Evolutionary conservation across 2,888 invertebrate species (phyloP), one percentile per base, ranked within the genome.

Genomic region (Lochmaea capreae): DNA sequence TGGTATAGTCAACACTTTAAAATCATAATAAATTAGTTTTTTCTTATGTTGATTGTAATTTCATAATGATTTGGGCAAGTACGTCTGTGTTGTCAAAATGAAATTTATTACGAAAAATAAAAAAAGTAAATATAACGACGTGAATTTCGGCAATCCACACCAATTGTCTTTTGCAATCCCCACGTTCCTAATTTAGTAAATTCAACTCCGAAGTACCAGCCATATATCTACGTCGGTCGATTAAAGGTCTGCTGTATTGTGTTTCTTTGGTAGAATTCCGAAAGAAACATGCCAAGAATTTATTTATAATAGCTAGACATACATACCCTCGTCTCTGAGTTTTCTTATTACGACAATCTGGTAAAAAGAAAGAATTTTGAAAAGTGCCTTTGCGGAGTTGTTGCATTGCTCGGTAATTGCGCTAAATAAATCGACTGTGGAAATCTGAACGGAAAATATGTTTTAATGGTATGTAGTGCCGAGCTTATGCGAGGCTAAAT

Each of bases 361-460:
- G 75, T 80, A 79, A 79, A 79, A 80, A 78, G 77, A 80, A 77
- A 76, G 77, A 77, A 80, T 76, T 79, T 77, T 79, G 79, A 81
- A 78, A 77, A 77, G 76, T 77, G 78, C 81, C 78, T 81, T 82
- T 82, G 82, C 82, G 49, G 70, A 67, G 70, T 74, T 58, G 78
- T 82, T 77, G 77, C 82, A 84, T 84, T 81, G 81, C 82, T 80
- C 74, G 71, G 81, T 83, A 84, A 84, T 84, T 84, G 81, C 83
- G 76, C 78, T 79, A 81, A 82, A 83, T 82, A 81, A 78, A 78
- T 70, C 10, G 39, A 39, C 26, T 14, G 57, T 68, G 73, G 74
- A 74, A 76, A 76, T 77, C 73, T 72, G 67, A 67, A 43, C 39
- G 62, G 43, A 72, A 67, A 72, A 67, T 72, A 72, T 72, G 67